A percentile compares a stretch with the other conserved stretches of the same genome.
phyloP scores from a whole-genome alignment of 2,113 vertebrate species.

The Candoia aspera region DNA sequence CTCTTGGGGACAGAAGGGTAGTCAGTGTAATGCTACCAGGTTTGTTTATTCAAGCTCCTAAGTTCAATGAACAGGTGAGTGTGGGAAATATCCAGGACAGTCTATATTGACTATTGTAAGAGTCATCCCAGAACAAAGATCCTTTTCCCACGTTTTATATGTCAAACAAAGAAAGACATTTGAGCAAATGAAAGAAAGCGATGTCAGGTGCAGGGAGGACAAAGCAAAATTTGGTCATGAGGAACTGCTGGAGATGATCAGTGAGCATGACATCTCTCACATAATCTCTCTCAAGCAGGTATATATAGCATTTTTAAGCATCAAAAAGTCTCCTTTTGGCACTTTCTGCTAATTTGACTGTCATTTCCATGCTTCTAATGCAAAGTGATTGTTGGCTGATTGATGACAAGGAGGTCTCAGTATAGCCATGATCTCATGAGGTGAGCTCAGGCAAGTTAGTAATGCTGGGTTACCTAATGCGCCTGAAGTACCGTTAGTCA shows the following conservation, averaged over 20 bases:
- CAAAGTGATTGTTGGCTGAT: neutral
- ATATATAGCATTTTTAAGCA: neutral
- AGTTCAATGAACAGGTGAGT: neutral
- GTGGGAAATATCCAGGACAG: neutral
- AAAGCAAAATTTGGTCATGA: neutral
- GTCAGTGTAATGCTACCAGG: neutral
- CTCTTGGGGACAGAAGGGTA: neutral
- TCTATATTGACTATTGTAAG: neutral
- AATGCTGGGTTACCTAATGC: neutral
- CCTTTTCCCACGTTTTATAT: neutral
- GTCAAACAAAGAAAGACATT: neutral
- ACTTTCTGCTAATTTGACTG: neutral
- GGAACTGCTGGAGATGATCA: neutral
- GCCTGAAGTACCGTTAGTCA: neutral
- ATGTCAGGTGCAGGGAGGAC: neutral
- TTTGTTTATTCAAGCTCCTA: neutral
- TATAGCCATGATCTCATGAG: neutral
- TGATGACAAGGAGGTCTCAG: neutral
- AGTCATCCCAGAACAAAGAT: neutral
- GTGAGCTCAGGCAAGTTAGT: neutral
- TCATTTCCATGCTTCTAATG: neutral
- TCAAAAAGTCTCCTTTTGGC: neutral
- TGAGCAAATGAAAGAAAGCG: neutral
- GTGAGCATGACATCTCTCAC: no score
- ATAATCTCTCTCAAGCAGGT: neutral